Percentiles rank a stretch among this genome's conserved stretches.
Conservation (phyloP, 2,888 invertebrate genomes). For the Drosophila macrospina region DNA sequence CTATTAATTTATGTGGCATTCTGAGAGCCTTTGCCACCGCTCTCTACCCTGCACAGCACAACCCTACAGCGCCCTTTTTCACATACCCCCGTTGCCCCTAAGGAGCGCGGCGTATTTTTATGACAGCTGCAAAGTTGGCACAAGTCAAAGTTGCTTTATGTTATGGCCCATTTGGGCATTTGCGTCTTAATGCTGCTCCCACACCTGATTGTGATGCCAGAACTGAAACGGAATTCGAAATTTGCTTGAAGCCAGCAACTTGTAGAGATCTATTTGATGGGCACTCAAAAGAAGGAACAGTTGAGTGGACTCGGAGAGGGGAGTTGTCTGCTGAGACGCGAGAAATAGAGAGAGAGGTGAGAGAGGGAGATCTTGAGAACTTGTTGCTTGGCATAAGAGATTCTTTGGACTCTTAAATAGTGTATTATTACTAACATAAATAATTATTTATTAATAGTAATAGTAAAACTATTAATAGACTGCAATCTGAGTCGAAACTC, state of each 20-base stretch:
- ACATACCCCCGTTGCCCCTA: constrained; percentile 11
- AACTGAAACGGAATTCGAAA: constrained; percentile 9
- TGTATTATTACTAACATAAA: too few species aligned
- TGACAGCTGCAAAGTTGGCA: constrained; percentile 69
- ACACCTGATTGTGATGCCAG: constrained; percentile 12
- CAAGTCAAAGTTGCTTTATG: constrained; percentile 57
- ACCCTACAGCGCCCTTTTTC: neutral
- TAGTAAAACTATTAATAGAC: too few species aligned
- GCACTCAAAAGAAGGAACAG: neutral
- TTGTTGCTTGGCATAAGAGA: too few species aligned
- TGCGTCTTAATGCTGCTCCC: constrained; percentile 25
- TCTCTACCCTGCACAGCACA: neutral
- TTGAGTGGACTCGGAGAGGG: too few species aligned
- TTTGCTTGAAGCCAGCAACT: neutral
- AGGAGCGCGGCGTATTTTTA: constrained; percentile 55
- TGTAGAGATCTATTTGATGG: neutral
- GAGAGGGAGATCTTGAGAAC: too few species aligned
- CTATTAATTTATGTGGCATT: constrained; percentile 73
- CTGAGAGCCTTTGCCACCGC: constrained; percentile 40
- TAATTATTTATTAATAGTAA: too few species aligned
- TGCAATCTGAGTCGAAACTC: too few species aligned
- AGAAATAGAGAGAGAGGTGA: too few species aligned
- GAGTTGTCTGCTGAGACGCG: too few species aligned
- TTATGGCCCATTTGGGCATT: constrained; percentile 35
- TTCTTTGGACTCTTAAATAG: too few species aligned